These are phyloP conservation scores for Nasonovia ribisnigri DNA, from an alignment of 2,888 invertebrate genomes.

Conservation along the genomic window DNA sequence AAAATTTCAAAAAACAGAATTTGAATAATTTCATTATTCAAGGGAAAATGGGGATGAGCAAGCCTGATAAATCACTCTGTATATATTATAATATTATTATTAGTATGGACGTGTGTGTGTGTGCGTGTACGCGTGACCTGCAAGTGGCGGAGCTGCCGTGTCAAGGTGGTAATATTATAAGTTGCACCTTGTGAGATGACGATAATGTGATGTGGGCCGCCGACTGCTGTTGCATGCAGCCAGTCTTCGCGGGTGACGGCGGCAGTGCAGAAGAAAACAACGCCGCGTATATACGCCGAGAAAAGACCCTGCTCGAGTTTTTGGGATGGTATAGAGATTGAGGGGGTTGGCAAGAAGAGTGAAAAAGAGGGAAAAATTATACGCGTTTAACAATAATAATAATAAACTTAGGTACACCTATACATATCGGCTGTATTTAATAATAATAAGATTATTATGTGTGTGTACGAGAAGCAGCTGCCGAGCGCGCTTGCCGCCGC, in stretches of 20 bases:
- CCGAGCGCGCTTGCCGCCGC: slow-evolving; percentile 13
- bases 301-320: not conserved
- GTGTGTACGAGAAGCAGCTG: slow-evolving; percentile 7
- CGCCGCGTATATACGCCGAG: not conserved
- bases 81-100: not conserved
- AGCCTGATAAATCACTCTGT: not conserved
- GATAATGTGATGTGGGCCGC: not conserved
- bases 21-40: too few species aligned
- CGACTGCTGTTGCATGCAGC: not conserved
- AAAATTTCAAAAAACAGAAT: too few species aligned
- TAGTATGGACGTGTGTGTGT: not conserved
- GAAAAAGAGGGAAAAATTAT: not conserved
- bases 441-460: not conserved
- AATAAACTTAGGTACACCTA: not conserved
- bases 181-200: slow-evolving; percentile 48
- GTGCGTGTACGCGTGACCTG: not conserved
- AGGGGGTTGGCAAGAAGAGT: not conserved
- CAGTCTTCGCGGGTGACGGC: not conserved
- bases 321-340: not conserved
- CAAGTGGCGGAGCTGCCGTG: not conserved
- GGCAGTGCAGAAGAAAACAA: not conserved
- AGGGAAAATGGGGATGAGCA: too few species aligned
- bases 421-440: not conserved
- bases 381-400: slow-evolving; percentile 20
- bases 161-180: slow-evolving; percentile 50